A percentile compares a stretch with the other conserved stretches of the same genome.
phyloP scores from a whole-genome alignment of 2,113 vertebrate species.

The Scomber japonicus region DNA sequence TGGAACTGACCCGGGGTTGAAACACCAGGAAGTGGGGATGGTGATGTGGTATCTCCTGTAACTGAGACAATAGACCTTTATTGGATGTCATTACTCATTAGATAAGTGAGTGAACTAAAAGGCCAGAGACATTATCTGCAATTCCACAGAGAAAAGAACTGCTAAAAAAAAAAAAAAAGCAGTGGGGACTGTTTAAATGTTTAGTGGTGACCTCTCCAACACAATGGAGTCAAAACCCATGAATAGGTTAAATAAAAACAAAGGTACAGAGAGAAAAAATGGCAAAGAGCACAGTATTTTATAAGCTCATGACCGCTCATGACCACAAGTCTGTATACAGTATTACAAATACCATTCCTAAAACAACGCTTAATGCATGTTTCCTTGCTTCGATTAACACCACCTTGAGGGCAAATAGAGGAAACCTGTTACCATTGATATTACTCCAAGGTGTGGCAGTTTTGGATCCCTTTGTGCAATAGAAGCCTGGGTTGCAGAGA shows the following conservation, averaged over 20 bases:
- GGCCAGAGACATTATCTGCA: slow-evolving; percentile 31
- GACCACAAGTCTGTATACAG: background rate
- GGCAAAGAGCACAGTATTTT: slow-evolving; percentile 4
- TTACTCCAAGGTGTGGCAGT: slow-evolving; percentile 78
- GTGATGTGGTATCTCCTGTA: slow-evolving; percentile 77
- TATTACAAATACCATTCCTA: slow-evolving; percentile 15
- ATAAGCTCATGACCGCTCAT: background rate
- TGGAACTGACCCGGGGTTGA: slow-evolving; percentile 52
- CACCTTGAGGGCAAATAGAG: background rate
- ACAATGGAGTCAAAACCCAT: slow-evolving; percentile 31
- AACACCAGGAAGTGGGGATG: slow-evolving; percentile 35
- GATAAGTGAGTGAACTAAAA: slow-evolving; percentile 45
- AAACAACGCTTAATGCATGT: slow-evolving; percentile 4
- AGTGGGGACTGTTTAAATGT: slow-evolving; percentile 36
- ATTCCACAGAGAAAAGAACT: slow-evolving; percentile 26
- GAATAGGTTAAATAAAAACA: slow-evolving; percentile 38
- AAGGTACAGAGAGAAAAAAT: background rate
- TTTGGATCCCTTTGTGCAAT: slow-evolving; percentile 84
- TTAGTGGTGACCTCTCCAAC: slow-evolving; percentile 13
- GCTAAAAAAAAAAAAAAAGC: background rate
- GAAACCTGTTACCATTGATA: slow-evolving; percentile 55
- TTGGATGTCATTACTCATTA: slow-evolving; percentile 63
- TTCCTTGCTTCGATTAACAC: slow-evolving; percentile 10
- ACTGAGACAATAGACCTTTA: slow-evolving; percentile 74
- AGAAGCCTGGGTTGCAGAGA: slow-evolving; percentile 85